Conservation (phyloP, 2,113 vertebrate species). For the Lepidothrix coronata region DNA sequence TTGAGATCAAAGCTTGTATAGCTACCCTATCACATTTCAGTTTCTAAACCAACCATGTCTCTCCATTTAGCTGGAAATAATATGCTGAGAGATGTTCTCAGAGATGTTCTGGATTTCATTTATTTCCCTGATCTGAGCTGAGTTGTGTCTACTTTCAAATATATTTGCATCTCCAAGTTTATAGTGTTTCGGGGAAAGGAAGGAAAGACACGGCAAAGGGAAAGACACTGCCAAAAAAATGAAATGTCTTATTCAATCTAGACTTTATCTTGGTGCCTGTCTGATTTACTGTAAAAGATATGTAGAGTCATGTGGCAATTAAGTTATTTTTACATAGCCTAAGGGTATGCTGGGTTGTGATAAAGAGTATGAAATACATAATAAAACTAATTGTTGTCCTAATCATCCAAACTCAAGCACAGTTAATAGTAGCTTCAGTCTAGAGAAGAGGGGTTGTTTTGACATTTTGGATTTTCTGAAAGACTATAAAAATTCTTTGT, state of each 20-base stretch:
- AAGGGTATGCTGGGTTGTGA: not conserved
- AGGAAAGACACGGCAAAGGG: not conserved
- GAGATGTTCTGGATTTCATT: not conserved
- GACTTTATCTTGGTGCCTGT: not conserved
- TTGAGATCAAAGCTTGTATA: not conserved
- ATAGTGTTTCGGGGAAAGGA: not conserved
- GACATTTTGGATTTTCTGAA: not conserved
- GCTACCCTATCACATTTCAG: not conserved
- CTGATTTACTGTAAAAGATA: not conserved
- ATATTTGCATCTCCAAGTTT: not conserved
- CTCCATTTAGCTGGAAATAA: not conserved
- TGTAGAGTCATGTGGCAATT: not conserved
- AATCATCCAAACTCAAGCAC: not conserved
- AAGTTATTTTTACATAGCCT: not conserved
- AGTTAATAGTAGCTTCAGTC: not conserved
- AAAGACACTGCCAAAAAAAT: not conserved
- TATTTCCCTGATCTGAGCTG: not conserved
- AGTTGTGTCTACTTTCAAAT: not conserved
- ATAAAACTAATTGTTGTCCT: not conserved
- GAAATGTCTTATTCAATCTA: not conserved
- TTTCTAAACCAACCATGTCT: not conserved
- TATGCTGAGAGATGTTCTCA: not conserved
- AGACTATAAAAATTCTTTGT: not conserved
- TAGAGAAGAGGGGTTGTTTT: not conserved
- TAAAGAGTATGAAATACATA: not conserved